Evolutionary conservation across 2,113 vertebrate species (phyloP).

Genomic region (Sula dactylatra): DNA sequence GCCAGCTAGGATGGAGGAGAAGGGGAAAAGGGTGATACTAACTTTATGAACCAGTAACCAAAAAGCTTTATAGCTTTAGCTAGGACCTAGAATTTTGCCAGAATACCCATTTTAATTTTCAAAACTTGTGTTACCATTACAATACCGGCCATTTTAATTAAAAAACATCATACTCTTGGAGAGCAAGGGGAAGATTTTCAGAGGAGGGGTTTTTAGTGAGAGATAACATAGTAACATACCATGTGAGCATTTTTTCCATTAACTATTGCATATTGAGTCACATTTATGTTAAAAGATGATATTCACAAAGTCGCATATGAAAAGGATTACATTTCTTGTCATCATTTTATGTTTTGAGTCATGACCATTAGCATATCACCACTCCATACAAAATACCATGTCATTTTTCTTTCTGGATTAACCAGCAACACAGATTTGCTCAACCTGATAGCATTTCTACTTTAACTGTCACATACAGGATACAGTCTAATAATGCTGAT

Average conservation of each 20-base stretch:
- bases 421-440: neutral
- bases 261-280: neutral
- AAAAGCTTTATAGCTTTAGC: slow-evolving; percentile 1
- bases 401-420: neutral
- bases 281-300: neutral
- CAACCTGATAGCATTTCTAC: neutral
- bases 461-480: neutral
- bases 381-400: neutral
- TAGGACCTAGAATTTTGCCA: neutral
- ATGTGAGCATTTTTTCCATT: neutral
- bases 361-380: neutral
- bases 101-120: neutral
- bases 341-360: neutral
- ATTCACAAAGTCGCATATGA: neutral
- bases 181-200: neutral
- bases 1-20: neutral
- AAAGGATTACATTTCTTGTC: neutral
- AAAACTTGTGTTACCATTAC: neutral
- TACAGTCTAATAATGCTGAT: neutral
- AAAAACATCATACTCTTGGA: neutral
- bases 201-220: neutral
- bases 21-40: neutral
- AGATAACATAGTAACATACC: neutral
- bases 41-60: neutral
- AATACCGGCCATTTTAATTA: neutral